Conservation (phyloP, 1,140 invertebrate genomes). For the Dreissena rostriformis region DNA sequence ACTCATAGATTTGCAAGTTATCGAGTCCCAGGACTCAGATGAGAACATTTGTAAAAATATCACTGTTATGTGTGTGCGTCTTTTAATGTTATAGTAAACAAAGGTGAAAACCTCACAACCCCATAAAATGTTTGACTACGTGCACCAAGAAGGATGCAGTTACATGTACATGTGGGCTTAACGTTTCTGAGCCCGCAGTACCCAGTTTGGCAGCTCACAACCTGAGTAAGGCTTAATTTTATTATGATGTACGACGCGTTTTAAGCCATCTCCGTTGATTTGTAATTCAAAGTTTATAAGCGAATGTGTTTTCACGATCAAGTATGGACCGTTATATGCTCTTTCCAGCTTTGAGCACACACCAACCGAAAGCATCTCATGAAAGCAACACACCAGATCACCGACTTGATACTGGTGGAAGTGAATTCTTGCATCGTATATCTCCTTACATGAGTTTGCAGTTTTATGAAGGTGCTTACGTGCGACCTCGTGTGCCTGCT, state of each 20-base stretch:
- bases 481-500: too few relatives aligned
- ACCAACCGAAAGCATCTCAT: not conserved
- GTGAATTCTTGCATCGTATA: not conserved
- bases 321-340: not conserved
- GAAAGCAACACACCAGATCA: not conserved
- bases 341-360: not conserved
- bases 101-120: too few relatives aligned
- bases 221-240: constrained; percentile 9
- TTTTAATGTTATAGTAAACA: too few relatives aligned
- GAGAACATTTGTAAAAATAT: too few relatives aligned
- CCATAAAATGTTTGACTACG: too few relatives aligned
- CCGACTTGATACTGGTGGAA: not conserved
- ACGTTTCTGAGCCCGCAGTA: not conserved
- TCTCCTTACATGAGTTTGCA: not conserved
- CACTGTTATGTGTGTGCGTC: too few relatives aligned
- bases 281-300: not conserved
- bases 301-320: not conserved
- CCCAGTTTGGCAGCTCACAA: not conserved
- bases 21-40: too few relatives aligned
- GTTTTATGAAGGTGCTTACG: not conserved
- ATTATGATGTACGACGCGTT: not conserved
- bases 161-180: too few relatives aligned
- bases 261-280: not conserved
- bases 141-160: too few relatives aligned
- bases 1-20: too few relatives aligned